A percentile compares a stretch with the other conserved stretches of the same genome.
phyloP scores from a whole-genome alignment of 2,113 vertebrate genomes.

The Marmota flaviventris region DNA sequence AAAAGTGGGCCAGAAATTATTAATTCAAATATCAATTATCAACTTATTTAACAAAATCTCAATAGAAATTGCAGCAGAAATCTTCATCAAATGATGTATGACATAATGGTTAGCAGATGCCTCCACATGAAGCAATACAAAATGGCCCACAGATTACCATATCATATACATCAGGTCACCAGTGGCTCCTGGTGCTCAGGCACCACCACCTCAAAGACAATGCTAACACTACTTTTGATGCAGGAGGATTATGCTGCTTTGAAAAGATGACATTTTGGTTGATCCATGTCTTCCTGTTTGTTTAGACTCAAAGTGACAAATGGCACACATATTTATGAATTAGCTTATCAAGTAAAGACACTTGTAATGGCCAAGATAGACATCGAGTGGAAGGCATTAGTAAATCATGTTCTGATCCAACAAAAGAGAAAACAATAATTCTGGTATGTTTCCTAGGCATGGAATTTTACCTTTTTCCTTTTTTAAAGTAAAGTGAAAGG shows the following conservation, averaged over 20 bases:
- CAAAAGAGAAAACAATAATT: background rate
- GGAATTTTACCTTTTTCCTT: background rate
- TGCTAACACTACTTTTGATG: background rate
- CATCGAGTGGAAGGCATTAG: background rate
- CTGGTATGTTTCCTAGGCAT: background rate
- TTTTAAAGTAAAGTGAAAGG: background rate
- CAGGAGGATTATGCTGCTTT: background rate
- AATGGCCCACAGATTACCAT: background rate
- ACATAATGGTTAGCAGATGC: background rate
- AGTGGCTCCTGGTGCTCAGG: background rate
- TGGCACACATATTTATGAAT: background rate
- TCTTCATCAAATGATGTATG: background rate
- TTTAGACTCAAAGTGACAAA: background rate
- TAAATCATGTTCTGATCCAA: background rate
- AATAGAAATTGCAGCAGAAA: background rate
- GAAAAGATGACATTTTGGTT: background rate
- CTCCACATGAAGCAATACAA: background rate
- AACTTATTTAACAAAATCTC: conserved; percentile 8
- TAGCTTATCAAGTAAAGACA: background rate
- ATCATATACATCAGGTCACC: too few species aligned
- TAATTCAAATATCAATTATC: background rate
- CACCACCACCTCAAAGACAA: background rate
- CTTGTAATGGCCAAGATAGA: background rate
- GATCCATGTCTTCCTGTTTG: background rate
- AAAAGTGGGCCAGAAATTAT: background rate